Evolutionary conservation across 2,113 vertebrate genomes (phyloP).

Genomic region (Mustela lutreola): DNA sequence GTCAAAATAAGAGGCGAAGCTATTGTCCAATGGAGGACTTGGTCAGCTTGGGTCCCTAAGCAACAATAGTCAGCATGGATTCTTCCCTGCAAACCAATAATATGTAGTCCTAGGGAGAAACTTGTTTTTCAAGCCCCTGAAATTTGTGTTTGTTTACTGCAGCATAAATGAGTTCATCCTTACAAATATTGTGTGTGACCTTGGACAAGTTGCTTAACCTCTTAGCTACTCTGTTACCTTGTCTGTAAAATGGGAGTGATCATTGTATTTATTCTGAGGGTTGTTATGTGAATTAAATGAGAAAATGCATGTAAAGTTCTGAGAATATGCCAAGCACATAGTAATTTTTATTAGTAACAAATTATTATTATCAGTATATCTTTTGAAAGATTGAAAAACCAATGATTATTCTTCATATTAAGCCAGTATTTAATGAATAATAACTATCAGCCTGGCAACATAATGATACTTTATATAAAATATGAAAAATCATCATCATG

Average conservation of each 20-base stretch:
- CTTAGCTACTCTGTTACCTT: neutral
- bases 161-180: neutral
- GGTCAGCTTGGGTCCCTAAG: neutral
- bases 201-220: neutral
- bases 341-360: neutral
- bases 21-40: neutral
- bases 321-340: neutral
- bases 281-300: neutral
- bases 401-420: neutral
- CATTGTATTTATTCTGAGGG: neutral
- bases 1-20: neutral
- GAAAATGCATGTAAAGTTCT: neutral
- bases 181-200: neutral
- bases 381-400: neutral
- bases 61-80: neutral
- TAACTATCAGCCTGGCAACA: neutral
- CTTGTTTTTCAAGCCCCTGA: neutral
- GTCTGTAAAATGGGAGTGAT: neutral
- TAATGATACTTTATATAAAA: neutral
- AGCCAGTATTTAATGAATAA: conserved; percentile 17
- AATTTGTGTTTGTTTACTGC: neutral
- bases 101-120: neutral
- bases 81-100: neutral
- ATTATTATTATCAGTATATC: neutral
- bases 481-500: conserved; percentile 1